Evolutionary conservation across 2,888 invertebrate species (phyloP).

Genomic region (Caenorhabditis zanzibari): DNA sequence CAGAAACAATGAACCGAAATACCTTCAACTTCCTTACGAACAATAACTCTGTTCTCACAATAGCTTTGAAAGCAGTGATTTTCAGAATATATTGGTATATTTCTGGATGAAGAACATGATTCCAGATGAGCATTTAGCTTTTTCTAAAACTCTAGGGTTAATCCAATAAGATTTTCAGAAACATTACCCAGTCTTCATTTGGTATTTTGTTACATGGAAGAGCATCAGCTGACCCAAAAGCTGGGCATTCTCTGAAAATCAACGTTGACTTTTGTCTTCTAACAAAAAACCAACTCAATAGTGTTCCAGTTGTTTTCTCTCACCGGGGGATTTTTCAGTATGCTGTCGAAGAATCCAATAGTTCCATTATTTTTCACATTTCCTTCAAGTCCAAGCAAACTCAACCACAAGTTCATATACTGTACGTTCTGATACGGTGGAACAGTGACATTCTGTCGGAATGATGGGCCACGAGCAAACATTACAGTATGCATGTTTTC

Average conservation of each 20-base stretch:
- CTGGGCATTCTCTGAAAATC: conserved; percentile 54
- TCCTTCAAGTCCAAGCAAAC: conserved; percentile 57
- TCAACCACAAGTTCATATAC: conserved; percentile 77
- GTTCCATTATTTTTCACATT: conserved; percentile 78
- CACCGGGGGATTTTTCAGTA: conserved; percentile 50
- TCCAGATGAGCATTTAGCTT: conserved; percentile 24
- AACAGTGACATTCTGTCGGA: conserved; percentile 68
- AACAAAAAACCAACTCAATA: conserved; percentile 17
- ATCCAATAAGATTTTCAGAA: neutral
- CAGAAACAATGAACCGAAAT: neutral
- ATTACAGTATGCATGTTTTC: conserved; percentile 80
- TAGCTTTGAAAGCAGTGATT: conserved; percentile 60
- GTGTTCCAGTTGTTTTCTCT: conserved; percentile 47
- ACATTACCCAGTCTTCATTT: neutral
- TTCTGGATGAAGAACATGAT: neutral
- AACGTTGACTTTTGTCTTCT: neutral
- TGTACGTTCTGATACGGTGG: conserved; percentile 80
- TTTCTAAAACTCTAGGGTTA: neutral
- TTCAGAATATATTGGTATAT: conserved; percentile 52
- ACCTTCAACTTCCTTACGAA: neutral
- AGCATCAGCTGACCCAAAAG: conserved; percentile 17
- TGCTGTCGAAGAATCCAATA: conserved; percentile 70
- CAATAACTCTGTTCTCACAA: conserved; percentile 59
- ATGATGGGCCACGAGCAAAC: conserved; percentile 80
- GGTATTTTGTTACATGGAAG: conserved; percentile 10